A percentile compares a stretch with the other conserved stretches of the same genome.
Evolutionary conservation across 2,888 invertebrate genomes (phyloP).

Genomic region (Mamestra brassicae): DNA sequence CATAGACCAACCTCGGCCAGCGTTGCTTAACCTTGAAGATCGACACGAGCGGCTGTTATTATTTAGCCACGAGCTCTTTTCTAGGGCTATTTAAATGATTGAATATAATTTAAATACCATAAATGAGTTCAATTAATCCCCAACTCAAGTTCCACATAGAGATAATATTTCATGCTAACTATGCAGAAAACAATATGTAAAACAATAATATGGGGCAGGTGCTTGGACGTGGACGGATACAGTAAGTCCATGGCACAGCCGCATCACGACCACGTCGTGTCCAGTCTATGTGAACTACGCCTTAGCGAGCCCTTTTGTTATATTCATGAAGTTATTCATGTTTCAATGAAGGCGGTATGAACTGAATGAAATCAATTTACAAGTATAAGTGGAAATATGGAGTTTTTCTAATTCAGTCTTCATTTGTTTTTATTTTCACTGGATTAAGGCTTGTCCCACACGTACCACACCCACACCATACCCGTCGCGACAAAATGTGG

Average conservation of each 20-base stretch:
- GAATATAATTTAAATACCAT: no score
- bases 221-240: no score
- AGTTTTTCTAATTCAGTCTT: neutral
- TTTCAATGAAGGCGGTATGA: constrained; percentile 1
- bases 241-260: neutral
- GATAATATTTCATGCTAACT: neutral
- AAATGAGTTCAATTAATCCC: neutral
- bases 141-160: neutral
- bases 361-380: neutral
- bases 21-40: no score
- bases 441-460: no score
- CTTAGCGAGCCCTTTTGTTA: constrained; percentile 15
- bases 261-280: neutral
- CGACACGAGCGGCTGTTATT: no score
- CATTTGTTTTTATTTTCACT: constrained; percentile 12
- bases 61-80: no score
- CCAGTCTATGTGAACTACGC: constrained; percentile 4
- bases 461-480: no score
- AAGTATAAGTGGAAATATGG: neutral
- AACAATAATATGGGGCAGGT: no score
- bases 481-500: no score
- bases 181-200: no score
- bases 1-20: no score
- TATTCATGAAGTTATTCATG: constrained; percentile 19
- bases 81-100: no score